These are phyloP conservation scores for Muscicapa comitata DNA, from an alignment of 2,797 vertebrate species.

Conservation along the genomic window DNA sequence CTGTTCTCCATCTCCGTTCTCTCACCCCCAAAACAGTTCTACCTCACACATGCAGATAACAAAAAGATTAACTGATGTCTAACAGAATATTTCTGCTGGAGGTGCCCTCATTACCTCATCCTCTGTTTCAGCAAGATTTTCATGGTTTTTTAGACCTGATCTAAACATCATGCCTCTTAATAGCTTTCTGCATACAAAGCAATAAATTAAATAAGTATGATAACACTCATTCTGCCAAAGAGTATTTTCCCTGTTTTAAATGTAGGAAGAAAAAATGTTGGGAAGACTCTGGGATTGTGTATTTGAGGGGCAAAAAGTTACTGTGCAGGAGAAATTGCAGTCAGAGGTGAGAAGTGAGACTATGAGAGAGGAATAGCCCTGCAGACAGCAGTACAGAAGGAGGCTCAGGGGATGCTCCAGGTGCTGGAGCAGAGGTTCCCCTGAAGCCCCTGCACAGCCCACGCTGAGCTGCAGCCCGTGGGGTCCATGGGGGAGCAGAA, in stretches of 20 bases:
- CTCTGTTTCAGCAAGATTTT: not conserved
- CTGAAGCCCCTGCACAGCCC: too few species aligned
- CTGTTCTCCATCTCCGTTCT: not conserved
- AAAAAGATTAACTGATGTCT: not conserved
- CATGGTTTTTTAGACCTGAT: not conserved
- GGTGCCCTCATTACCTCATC: not conserved
- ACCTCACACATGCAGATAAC: not conserved
- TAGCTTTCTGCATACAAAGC: not conserved
- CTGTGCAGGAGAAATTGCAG: not conserved
- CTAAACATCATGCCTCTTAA: not conserved
- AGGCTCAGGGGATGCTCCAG: not conserved
- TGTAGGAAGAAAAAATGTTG: not conserved
- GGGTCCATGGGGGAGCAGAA: not conserved
- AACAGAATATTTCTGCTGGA: not conserved
- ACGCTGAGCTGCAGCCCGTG: not conserved
- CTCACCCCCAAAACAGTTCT: not conserved
- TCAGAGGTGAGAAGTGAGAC: not conserved
- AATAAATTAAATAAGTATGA: not conserved
- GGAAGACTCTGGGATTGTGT: not conserved
- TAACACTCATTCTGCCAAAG: not conserved
- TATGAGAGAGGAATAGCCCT: not conserved
- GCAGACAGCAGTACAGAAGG: not conserved
- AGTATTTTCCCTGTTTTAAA: not conserved
- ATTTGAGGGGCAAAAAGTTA: not conserved
- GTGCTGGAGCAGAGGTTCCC: not conserved